phyloP scores from a whole-genome alignment of 2,797 vertebrate species.

The Smutsia temminckii region DNA sequence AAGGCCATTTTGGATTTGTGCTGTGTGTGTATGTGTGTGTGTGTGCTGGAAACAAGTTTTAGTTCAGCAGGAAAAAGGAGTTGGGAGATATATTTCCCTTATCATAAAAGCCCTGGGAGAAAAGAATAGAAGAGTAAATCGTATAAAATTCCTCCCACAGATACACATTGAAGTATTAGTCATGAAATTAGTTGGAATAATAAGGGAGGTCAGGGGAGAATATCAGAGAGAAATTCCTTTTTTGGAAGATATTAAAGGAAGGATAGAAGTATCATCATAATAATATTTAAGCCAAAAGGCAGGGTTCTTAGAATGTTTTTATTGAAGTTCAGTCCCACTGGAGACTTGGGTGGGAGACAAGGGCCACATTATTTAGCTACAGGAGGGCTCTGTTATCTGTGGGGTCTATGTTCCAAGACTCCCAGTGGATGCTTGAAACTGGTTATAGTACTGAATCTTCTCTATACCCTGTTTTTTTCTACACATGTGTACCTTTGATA shows the following conservation, averaged over 20 bases:
- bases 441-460: neutral
- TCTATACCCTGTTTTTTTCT: neutral
- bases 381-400: neutral
- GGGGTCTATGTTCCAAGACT: neutral
- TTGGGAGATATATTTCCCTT: neutral
- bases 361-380: neutral
- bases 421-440: neutral
- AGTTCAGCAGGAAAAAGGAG: neutral
- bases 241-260: neutral
- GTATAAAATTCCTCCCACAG: constrained; percentile 24
- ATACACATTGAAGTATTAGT: neutral
- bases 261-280: neutral
- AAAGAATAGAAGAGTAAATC: constrained; percentile 51
- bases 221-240: neutral
- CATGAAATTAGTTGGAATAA: constrained; percentile 24
- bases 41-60: neutral
- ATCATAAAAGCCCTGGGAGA: constrained; percentile 5
- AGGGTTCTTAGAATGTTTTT: neutral
- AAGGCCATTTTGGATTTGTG: neutral
- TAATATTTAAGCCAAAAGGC: constrained; percentile 25
- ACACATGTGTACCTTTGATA: neutral
- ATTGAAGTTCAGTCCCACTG: neutral
- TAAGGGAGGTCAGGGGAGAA: neutral
- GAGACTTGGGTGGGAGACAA: neutral
- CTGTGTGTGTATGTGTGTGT: neutral